Conservation (phyloP, 92 coral and sea anemone species). For the Heteractis magnifica region DNA sequence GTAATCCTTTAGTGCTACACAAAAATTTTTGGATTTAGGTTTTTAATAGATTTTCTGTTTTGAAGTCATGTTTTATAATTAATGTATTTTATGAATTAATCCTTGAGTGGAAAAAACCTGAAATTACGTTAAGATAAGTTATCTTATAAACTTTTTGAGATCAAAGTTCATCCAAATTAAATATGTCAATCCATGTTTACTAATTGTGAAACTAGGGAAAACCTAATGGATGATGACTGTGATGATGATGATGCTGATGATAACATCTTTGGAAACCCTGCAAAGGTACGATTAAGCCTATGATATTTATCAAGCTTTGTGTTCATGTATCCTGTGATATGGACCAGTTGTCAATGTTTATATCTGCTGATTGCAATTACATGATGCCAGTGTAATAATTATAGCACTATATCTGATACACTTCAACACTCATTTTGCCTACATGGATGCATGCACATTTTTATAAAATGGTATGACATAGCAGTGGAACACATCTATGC, state of each 20-base stretch:
- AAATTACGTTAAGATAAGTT: not conserved
- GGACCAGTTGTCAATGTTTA: too few relatives aligned
- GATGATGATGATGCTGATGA: conserved; percentile 58
- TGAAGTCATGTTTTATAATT: not conserved
- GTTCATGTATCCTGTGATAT: too few relatives aligned
- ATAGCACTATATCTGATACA: too few relatives aligned
- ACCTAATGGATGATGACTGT: conserved; percentile 46
- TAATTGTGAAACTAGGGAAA: conserved; percentile 13
- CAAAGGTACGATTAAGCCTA: conserved; percentile 67
- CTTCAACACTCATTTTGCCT: too few relatives aligned
- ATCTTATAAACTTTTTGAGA: not conserved
- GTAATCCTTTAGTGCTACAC: too few relatives aligned
- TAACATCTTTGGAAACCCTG: conserved; percentile 82
- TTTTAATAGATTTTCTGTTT: not conserved
- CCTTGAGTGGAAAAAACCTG: too few relatives aligned
- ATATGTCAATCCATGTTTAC: not conserved
- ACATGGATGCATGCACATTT: too few relatives aligned
- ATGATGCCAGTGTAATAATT: too few relatives aligned
- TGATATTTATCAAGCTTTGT: not conserved
- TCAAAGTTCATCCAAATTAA: not conserved
- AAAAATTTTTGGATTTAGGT: not conserved
- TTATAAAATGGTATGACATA: too few relatives aligned
- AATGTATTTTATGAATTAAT: not conserved
- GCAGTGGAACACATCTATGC: too few relatives aligned
- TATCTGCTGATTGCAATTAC: too few relatives aligned